Conservation (phyloP, 1,140 invertebrate genomes). For the Galendromus occidentalis region DNA sequence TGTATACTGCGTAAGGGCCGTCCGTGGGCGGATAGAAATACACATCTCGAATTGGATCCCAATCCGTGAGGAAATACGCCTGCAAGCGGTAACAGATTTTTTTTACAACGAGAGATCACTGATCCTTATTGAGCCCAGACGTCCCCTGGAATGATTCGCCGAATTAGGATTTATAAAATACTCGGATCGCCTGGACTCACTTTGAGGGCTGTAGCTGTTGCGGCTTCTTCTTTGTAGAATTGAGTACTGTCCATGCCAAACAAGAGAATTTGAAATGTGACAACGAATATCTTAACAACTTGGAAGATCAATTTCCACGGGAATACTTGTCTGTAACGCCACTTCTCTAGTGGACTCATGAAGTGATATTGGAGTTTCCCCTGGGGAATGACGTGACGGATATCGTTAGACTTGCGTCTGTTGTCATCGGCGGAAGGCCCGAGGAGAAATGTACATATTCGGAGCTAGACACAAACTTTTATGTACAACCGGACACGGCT, state of each 20-base stretch:
- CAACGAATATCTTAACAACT: conserved; percentile 80
- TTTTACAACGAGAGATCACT: too few species aligned
- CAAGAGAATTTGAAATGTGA: conserved; percentile 72
- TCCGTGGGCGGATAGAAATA: conserved; percentile 75
- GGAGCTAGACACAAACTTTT: not conserved
- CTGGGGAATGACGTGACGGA: conserved; percentile 31
- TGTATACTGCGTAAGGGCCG: conserved; percentile 80
- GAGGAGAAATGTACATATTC: not conserved
- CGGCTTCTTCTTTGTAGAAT: conserved; percentile 19
- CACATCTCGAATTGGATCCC: conserved; percentile 67
- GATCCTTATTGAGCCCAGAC: too few species aligned
- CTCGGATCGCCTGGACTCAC: too few species aligned
- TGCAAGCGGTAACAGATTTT: conserved; percentile 40
- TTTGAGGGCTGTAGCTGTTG: conserved; percentile 14
- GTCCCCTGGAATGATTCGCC: too few species aligned
- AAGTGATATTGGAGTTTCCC: conserved; percentile 81
- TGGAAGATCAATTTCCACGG: conserved; percentile 91
- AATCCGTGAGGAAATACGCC: conserved; percentile 59
- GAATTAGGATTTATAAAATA: too few species aligned
- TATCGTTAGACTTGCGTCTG: not conserved
- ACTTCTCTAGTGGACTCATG: conserved; percentile 97
- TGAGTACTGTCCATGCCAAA: conserved; percentile 77
- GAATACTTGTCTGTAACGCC: conserved; percentile 66
- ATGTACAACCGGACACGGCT: not conserved
- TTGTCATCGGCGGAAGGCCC: not conserved